Evolutionary conservation across 2,797 vertebrate species (phyloP).

Genomic region (Sebastes nivosus): DNA sequence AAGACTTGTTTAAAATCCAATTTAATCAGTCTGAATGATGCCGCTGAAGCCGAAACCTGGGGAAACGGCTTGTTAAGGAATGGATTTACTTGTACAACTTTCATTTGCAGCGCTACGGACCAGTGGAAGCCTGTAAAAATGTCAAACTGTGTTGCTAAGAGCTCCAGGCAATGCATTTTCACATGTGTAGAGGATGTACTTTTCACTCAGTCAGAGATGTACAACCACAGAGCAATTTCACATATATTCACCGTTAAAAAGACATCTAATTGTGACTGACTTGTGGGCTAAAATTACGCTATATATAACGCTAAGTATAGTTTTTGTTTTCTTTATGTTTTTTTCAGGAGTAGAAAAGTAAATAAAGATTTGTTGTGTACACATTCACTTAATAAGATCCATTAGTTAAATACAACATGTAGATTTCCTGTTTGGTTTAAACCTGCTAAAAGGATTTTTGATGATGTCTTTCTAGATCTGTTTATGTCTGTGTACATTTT

Average conservation of each 20-base stretch:
- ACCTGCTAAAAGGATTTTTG: not conserved
- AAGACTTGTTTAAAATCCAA: conserved; percentile 16
- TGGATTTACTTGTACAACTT: conserved; percentile 17
- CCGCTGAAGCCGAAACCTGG: not conserved
- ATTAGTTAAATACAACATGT: not conserved
- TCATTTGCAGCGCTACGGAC: conserved; percentile 7
- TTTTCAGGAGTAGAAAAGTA: not conserved
- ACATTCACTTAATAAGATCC: not conserved
- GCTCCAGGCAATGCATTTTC: not conserved
- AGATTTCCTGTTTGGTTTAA: not conserved
- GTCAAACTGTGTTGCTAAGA: conserved; percentile 8
- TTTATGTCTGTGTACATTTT: not conserved
- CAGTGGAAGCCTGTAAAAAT: conserved; percentile 12
- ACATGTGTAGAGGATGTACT: not conserved
- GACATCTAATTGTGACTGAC: not conserved
- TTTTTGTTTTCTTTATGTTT: not conserved
- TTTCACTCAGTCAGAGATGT: not conserved
- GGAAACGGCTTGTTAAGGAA: conserved; percentile 8
- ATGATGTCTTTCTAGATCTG: not conserved
- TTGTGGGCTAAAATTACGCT: not conserved
- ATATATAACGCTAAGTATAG: not conserved
- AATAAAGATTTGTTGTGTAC: not conserved
- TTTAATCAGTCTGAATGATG: conserved; percentile 7
- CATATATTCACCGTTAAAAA: not conserved
- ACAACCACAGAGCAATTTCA: not conserved